Evolutionary conservation across 2,797 vertebrate genomes (phyloP).

Genomic region (Tolypeutes matacus): DNA sequence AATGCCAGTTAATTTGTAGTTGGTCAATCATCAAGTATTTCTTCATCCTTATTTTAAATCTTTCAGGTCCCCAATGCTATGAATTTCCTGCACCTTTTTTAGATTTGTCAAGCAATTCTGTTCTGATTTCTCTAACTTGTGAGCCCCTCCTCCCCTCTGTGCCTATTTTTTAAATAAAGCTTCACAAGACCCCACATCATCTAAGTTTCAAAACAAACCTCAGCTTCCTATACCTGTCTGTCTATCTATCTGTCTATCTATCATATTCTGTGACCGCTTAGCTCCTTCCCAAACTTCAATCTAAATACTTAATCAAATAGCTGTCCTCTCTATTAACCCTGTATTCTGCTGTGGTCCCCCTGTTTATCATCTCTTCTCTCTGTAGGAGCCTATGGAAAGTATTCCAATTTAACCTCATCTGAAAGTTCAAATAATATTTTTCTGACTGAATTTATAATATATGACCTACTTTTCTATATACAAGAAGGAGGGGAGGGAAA

Average conservation of each 20-base stretch:
- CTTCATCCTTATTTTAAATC: constrained; percentile 7
- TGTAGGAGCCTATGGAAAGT: constrained; percentile 61
- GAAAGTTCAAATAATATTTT: constrained; percentile 80
- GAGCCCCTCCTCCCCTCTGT: background rate
- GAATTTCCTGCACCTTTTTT: background rate
- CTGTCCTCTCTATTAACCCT: constrained; percentile 70
- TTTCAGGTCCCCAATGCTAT: background rate
- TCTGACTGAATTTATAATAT: constrained; percentile 80
- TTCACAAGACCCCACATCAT: background rate
- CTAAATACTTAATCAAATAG: constrained; percentile 76
- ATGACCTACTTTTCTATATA: constrained; percentile 78
- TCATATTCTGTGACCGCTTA: constrained; percentile 61
- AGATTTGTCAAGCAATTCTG: background rate
- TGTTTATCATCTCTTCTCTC: constrained; percentile 75
- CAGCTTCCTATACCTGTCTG: background rate
- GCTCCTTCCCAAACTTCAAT: constrained; percentile 64
- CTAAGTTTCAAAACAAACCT: constrained; percentile 43
- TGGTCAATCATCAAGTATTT: background rate
- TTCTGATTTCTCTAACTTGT: background rate
- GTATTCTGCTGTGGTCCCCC: constrained; percentile 12
- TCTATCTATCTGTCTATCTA: background rate
- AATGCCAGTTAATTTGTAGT: constrained; percentile 8
- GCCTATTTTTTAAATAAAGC: background rate
- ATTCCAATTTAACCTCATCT: constrained; percentile 71
- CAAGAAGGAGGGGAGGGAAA: constrained; percentile 40